Evolutionary conservation across 2,797 vertebrate species (phyloP), one percentile per base, ranked within the genome.

Genomic region (Bradypodion ventrale): DNA sequence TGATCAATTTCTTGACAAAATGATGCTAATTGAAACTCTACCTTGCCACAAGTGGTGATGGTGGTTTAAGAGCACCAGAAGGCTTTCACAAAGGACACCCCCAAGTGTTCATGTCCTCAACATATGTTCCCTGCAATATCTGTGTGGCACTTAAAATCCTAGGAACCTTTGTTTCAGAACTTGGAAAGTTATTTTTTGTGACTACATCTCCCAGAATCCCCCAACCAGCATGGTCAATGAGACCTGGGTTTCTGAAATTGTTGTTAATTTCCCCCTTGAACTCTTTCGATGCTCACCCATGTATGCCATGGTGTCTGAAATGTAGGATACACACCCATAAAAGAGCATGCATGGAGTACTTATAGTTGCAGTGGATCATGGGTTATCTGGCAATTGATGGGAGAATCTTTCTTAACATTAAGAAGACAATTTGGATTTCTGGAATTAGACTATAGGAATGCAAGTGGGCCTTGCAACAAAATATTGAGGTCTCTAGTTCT

Each of bases 1-100:
- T 85, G 83, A 84, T 65, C 70, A 66, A 79, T 74, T 65, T 13
- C 73, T 21, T 76, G 82, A 76, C 35, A 40, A 37, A 9, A 37
- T 27, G 5, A 59, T 60, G 21, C 12, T 8, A 44, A 60, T 35
- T 75, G 68, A 66, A 60, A 59, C 19, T 16, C 23, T 42, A 40
- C 44, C 42, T 59, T 75, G 29, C n/a, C 23, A 59, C 66, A 80
- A 35, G 29, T 42, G 56, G 19, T 35, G n/a, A 27, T 59, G 8
- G 32, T 60, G 4, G 40, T 32, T 37, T 52, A 25, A 12, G 21
- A 72, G 25, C 56, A 46, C 56, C 49, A 65, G n/a, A 21, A 62
- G 42, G 35, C 15, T 84, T 60, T 46, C 49, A 44, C 23, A 84
- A 84, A n/a, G 23, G 42, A 7, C 25, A 42, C 69, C 49, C 16